Conservation (phyloP, 2,888 invertebrate genomes). For the Chaitophorus viminalis region DNA sequence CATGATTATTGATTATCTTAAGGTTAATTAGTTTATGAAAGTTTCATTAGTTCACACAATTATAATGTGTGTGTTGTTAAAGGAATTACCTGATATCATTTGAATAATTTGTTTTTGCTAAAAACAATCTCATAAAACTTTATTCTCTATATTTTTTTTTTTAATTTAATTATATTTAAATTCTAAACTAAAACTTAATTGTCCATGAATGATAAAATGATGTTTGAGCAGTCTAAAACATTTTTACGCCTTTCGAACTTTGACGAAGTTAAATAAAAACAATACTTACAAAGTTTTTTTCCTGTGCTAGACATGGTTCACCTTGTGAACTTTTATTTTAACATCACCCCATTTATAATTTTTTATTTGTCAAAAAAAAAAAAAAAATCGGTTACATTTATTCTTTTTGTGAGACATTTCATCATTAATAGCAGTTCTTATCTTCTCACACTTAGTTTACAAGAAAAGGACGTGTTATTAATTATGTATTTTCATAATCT, state of each 20-base stretch:
- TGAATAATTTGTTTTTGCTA: neutral
- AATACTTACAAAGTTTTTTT: neutral
- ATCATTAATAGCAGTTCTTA: conserved; percentile 23
- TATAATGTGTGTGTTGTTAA: neutral
- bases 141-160: neutral
- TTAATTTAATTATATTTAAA: conserved; percentile 19
- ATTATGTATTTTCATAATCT: conserved; percentile 40
- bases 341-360: conserved; percentile 29
- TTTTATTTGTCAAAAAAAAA: conserved; percentile 17
- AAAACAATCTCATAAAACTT: conserved; percentile 36
- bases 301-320: neutral
- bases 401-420: conserved; percentile 13
- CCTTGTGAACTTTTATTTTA: conserved; percentile 38
- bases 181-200: conserved; percentile 17
- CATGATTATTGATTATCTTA: neutral
- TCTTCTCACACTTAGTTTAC: neutral
- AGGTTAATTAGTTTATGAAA: neutral
- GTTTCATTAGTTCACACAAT: neutral
- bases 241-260: conserved; percentile 27
- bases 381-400: neutral
- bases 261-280: conserved; percentile 17
- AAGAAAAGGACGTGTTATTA: neutral
- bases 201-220: conserved; percentile 38
- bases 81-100: neutral
- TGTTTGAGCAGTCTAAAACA: conserved; percentile 7